Evolutionary conservation across 2,888 invertebrate genomes (phyloP), one percentile per base, ranked within the genome.

Genomic region (Priocnemis perturbator): DNA sequence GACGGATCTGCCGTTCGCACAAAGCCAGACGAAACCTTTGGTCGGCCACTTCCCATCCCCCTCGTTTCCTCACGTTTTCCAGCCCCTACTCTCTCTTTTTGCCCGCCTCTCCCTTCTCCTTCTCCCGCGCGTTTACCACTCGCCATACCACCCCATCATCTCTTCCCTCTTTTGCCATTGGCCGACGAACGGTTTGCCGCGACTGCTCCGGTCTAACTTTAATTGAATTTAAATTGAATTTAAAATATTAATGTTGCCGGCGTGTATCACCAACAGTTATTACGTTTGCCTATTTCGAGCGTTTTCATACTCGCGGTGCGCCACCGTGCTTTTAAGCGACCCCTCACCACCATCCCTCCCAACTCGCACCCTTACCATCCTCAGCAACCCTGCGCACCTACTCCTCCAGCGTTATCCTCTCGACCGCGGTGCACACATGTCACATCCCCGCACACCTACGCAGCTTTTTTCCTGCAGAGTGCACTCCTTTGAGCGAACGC

Each of bases 201-300:
- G 26, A 26, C 26, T n/a, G 7, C 56, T 30, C 60, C 58, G 59
- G 57, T 59, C 76, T 68, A 84, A 84, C 79, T 86, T 83, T 85
- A 85, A 86, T 85, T 85, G 83, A 85, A 86, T 86, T 85, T 84
- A 84, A 86, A 86, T 86, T 86, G 83, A 86, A 85, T 86, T 85
- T 82, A 82, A 84, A 86, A 85, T 83, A 86, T 85, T 86, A 85
- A 86, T 85, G 84, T 79, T 74, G 77, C 66, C 61, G 57, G 14
- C 60, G 48, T 64, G 70, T 71, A 73, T 72, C 63, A 64, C 75
- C 70, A 44, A 69, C 73, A 72, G 71, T 76, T 68, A 79, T 76
- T 76, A 76, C 74, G 67, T 70, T 67, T 74, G 58, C 53, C 52
- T 58, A 64, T 60, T 64, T 64, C 62, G 56, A 61, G 64, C 61